These are phyloP conservation scores for Gymnoscopelus braueri DNA, from an alignment of 2,797 vertebrate genomes.

Conservation along the genomic window DNA sequence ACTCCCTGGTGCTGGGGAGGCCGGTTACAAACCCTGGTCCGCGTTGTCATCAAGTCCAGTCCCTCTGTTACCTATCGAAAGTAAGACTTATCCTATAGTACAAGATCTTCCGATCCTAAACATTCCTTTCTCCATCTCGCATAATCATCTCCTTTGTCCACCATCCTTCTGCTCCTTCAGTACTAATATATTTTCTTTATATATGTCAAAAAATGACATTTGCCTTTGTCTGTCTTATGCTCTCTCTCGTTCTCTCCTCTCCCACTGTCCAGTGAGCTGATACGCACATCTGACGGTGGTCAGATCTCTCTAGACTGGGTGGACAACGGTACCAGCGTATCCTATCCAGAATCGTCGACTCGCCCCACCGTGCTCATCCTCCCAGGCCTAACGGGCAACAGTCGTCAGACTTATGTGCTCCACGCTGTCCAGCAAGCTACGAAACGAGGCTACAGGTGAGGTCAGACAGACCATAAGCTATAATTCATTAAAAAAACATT, in stretches of 20 bases:
- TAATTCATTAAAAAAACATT: too few relatives aligned
- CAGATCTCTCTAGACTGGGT: slow-evolving; percentile 88
- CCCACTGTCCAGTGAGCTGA: slow-evolving; percentile 76
- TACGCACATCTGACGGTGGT: slow-evolving; percentile 83
- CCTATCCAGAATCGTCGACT: slow-evolving; percentile 67
- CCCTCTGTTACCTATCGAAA: slow-evolving; percentile 79
- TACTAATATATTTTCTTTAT: background rate
- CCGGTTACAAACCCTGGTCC: slow-evolving; percentile 84
- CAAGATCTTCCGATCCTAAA: background rate
- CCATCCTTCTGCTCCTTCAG: too few relatives aligned
- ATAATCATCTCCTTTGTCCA: too few relatives aligned
- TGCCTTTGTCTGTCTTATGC: background rate
- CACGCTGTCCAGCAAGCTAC: slow-evolving; percentile 78
- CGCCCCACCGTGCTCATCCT: slow-evolving; percentile 85
- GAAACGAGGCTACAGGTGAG: slow-evolving; percentile 82
- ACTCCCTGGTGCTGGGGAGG: slow-evolving; percentile 88
- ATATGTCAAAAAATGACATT: background rate
- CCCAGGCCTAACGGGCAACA: slow-evolving; percentile 86
- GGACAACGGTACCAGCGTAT: slow-evolving; percentile 60
- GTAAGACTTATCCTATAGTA: slow-evolving; percentile 64
- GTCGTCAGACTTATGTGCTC: slow-evolving; percentile 81
- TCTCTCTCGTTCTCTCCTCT: background rate
- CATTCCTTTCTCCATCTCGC: too few relatives aligned
- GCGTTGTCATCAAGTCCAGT: slow-evolving; percentile 75
- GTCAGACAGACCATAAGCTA: background rate